Evolutionary conservation across 2,797 vertebrate species (phyloP).

Genomic region (Poecile montanus): DNA sequence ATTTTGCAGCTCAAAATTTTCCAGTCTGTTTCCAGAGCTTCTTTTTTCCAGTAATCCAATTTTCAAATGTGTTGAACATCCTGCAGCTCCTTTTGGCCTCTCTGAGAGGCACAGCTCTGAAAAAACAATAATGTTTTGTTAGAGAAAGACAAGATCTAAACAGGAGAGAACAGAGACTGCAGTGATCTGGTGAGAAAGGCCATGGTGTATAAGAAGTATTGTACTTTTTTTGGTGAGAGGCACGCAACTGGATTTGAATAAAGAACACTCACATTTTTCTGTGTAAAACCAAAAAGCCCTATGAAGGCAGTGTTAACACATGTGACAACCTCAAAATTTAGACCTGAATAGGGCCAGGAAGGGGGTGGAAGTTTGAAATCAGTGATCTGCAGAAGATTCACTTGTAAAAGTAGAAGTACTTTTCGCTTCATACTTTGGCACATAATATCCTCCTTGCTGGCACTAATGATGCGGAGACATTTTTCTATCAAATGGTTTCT

Average conservation of each 20-base stretch:
- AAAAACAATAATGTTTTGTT: neutral
- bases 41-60: neutral
- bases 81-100: neutral
- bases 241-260: neutral
- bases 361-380: neutral
- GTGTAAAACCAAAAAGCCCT: neutral
- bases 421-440: slow-evolving; percentile 46
- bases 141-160: neutral
- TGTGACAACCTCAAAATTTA: neutral
- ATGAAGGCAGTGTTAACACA: neutral
- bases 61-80: neutral
- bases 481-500: slow-evolving; percentile 64
- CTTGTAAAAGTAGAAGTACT: slow-evolving; percentile 32
- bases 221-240: neutral
- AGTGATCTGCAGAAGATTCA: neutral
- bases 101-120: neutral
- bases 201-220: neutral
- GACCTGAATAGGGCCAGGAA: neutral
- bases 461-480: slow-evolving; percentile 57
- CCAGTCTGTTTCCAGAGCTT: neutral
- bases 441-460: slow-evolving; percentile 47
- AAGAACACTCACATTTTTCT: neutral
- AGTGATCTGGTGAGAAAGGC: neutral
- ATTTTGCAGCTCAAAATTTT: slow-evolving; percentile 18
- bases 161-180: neutral